Evolutionary conservation across 2,888 invertebrate species (phyloP).

Genomic region (Andrena haemorrhoa): DNA sequence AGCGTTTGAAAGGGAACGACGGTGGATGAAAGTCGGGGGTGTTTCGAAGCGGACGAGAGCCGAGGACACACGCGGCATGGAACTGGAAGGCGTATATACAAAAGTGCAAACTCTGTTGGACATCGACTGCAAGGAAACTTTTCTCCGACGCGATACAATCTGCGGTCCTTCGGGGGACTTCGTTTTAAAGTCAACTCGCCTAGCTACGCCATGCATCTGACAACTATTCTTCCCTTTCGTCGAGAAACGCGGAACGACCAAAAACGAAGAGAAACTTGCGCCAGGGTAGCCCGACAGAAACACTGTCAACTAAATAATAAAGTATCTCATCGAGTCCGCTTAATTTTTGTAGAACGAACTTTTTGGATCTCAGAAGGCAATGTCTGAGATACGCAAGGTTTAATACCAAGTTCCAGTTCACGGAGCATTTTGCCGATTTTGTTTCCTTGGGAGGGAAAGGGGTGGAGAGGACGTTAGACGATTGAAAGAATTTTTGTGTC

Average conservation of each 20-base stretch:
- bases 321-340: too few relatives aligned
- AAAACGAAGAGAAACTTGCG: background rate
- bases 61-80: constrained; percentile 4
- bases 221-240: background rate
- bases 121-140: constrained; percentile 1
- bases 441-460: background rate
- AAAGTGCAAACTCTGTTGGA: constrained; percentile 3
- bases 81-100: background rate
- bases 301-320: too few relatives aligned
- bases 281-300: too few relatives aligned
- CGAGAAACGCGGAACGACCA: background rate
- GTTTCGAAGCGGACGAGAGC: background rate
- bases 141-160: background rate
- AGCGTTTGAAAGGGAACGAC: background rate
- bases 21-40: background rate
- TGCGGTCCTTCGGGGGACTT: background rate
- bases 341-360: too few relatives aligned
- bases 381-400: too few relatives aligned
- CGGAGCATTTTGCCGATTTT: background rate
- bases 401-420: too few relatives aligned
- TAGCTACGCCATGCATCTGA: background rate
- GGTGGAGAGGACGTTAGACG: background rate
- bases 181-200: background rate
- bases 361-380: too few relatives aligned
- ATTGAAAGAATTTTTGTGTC: constrained; percentile 11